Evolutionary conservation across 2,113 vertebrate genomes (phyloP).

Genomic region (Myotis lucifugus): DNA sequence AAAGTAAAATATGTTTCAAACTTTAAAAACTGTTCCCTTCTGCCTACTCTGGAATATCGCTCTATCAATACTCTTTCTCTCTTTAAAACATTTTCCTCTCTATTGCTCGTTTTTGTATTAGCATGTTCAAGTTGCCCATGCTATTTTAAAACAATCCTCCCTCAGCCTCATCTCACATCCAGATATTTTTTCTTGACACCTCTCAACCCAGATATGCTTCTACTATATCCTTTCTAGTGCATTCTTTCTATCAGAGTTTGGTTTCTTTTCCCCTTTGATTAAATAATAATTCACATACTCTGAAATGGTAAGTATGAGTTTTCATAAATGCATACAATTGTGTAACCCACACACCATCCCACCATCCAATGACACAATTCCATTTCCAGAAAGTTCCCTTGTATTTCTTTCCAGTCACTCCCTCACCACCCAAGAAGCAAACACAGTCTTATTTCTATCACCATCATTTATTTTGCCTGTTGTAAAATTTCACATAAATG

Average conservation of each 20-base stretch:
- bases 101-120: neutral
- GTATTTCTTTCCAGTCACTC: neutral
- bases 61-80: neutral
- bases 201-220: neutral
- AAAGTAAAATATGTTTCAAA: conserved; percentile 46
- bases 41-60: neutral
- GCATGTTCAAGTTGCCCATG: neutral
- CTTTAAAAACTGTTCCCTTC: conserved; percentile 20
- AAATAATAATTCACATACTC: neutral
- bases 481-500: neutral
- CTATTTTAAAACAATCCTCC: neutral
- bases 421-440: neutral
- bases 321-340: neutral
- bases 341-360: neutral
- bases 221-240: neutral
- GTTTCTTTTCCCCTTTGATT: neutral
- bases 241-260: neutral
- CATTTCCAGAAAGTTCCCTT: neutral
- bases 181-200: neutral
- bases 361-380: neutral
- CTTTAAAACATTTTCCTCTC: conserved; percentile 47
- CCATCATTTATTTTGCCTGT: neutral
- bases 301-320: neutral
- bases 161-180: neutral
- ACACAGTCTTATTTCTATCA: neutral